A percentile compares a stretch with the other conserved stretches of the same genome.
Conservation (phyloP, 2,888 invertebrate genomes). For the Strigamia crassipes region DNA sequence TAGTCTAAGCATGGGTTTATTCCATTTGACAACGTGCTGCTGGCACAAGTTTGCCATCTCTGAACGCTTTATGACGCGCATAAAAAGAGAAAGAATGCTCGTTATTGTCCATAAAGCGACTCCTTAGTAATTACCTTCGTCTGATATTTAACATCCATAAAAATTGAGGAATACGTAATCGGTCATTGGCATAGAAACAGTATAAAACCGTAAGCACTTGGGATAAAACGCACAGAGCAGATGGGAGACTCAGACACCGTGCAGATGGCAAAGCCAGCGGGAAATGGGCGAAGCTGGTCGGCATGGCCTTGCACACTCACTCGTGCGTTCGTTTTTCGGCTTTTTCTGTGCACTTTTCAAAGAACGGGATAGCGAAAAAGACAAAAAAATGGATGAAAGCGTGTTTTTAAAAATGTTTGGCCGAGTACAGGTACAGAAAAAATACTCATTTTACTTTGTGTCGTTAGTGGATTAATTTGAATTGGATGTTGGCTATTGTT, state of each 20-base stretch:
- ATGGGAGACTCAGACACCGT: neutral
- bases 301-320: neutral
- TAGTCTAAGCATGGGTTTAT: conserved; percentile 26
- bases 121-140: conserved; percentile 46
- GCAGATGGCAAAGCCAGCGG: neutral
- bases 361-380: neutral
- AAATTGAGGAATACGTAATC: conserved; percentile 46
- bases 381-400: neutral
- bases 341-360: neutral
- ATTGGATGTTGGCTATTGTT: neutral
- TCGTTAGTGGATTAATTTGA: neutral
- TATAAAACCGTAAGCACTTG: conserved; percentile 29
- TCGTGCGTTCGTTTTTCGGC: neutral
- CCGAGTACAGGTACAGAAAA: conserved; percentile 1
- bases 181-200: conserved; percentile 43
- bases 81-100: conserved; percentile 47
- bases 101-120: conserved; percentile 47
- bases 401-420: neutral
- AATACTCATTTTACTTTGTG: neutral
- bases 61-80: conserved; percentile 43
- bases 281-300: neutral
- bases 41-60: conserved; percentile 24
- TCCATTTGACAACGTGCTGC: conserved; percentile 43
- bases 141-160: conserved; percentile 47
- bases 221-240: conserved; percentile 33